Evolutionary conservation across 2,888 invertebrate genomes (phyloP), one percentile per base, ranked within the genome.

Genomic region (Ariolimax columbianus): DNA sequence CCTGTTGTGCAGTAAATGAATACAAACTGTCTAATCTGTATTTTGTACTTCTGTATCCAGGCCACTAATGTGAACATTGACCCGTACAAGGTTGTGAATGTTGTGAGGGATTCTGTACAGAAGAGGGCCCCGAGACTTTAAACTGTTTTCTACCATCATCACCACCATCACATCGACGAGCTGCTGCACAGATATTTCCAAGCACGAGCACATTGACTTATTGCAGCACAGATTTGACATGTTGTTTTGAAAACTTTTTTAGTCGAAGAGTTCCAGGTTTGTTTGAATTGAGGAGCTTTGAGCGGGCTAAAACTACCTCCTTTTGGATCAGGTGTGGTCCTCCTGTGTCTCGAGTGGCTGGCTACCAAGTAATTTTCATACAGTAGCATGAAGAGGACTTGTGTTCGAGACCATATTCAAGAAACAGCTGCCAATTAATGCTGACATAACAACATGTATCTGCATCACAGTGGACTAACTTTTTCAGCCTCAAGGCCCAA

Each of bases 1-100:
- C 9, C 14, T 11, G 47, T 11, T 47, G 14, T 47, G 47, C 14
- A 47, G 14, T 47, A 47, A 47, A 47, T 47, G 47, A 47, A 14
- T 33, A 33, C 63, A 26, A 26, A 17, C 51, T n/a, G 26, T n/a
- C 4, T 26, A 19, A 63, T 66, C 26, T 66, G 2, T 30, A 38
- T 77, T 59, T 66, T 17, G 6, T 38, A 66, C 33, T 63, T 63
- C 63, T 59, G 66, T 70, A 47, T 30, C 70, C 86, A 87, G 87
- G 87, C 86, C 17, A 81, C 86, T 6, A 87, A 86, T 83, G 87
- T 87, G 72, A 87, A 87, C 51, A 85, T 86, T 26, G 87, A 87
- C 51, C 87, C 87, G 14, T 87, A 81, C 83, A 86, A 83, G 70
- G 84, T 84, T 36, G 78, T 86, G 30, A 55, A 78, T n/a, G 33